Percentiles rank a stretch among this genome's conserved stretches.
These are phyloP conservation scores for Syrmaticus mikado DNA, from an alignment of 2,113 vertebrate species.

Conservation along the genomic window DNA sequence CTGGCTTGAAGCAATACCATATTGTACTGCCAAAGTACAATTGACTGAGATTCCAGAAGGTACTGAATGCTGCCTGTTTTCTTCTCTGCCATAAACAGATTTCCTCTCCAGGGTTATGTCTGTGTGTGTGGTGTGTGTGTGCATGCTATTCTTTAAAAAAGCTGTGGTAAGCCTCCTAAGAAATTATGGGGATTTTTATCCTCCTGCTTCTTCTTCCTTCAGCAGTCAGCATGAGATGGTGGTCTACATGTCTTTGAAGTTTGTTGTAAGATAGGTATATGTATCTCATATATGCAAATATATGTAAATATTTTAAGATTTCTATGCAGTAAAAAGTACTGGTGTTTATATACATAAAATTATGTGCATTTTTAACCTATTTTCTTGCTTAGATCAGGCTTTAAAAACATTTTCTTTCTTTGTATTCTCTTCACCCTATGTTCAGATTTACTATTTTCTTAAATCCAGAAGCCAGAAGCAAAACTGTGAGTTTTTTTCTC, in stretches of 20 bases:
- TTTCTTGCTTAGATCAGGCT: neutral
- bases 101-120: neutral
- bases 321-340: neutral
- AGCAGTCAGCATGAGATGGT: neutral
- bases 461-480: neutral
- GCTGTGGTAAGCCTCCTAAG: neutral
- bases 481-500: conserved; percentile 30
- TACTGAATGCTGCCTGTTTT: neutral
- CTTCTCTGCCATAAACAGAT: neutral
- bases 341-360: neutral
- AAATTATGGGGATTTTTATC: accelerated
- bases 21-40: neutral
- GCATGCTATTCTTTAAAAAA: neutral
- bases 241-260: neutral
- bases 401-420: neutral
- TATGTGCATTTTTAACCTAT: neutral
- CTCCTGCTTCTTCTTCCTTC: neutral
- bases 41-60: neutral
- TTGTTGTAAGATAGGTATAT: neutral
- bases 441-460: neutral
- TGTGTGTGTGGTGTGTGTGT: neutral
- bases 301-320: neutral
- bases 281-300: neutral
- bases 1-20: neutral
- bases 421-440: neutral